phyloP scores from a whole-genome alignment of 2,797 vertebrate genomes.

The Tenualosa ilisha region DNA sequence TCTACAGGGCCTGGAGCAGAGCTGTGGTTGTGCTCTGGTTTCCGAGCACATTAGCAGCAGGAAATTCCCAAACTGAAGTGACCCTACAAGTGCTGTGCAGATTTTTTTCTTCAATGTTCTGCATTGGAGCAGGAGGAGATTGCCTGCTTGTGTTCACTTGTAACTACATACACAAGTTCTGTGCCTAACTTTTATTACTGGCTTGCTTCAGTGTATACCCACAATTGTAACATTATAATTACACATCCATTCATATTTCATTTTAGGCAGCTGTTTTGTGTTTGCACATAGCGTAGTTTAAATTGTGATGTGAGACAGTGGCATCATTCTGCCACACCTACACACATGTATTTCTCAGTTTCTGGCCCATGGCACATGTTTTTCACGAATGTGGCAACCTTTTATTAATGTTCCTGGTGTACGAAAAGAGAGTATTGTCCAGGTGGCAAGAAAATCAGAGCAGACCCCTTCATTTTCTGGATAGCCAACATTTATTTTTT shows the following conservation, averaged over 20 bases:
- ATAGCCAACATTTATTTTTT: not conserved
- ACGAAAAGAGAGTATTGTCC: not conserved
- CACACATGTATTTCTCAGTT: not conserved
- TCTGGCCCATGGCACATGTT: not conserved
- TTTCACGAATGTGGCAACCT: not conserved
- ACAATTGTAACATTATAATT: no score
- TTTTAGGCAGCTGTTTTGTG: no score
- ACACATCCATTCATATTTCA: not conserved
- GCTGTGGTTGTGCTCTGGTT: not conserved
- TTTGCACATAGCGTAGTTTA: not conserved
- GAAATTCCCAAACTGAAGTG: conserved; percentile 13
- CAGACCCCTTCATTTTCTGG: not conserved
- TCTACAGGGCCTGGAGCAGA: not conserved
- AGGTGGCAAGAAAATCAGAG: not conserved
- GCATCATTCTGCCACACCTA: no score
- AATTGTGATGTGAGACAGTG: no score
- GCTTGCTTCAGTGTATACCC: not conserved
- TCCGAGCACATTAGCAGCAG: not conserved
- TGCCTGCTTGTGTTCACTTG: not conserved
- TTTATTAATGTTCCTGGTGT: not conserved
- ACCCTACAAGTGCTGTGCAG: not conserved
- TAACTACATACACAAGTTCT: not conserved
- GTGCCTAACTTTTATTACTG: not conserved
- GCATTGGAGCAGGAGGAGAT: not conserved
- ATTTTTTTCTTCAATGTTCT: not conserved